phyloP scores from a whole-genome alignment of 2,113 vertebrate species.

The Monarcha castaneiventris region DNA sequence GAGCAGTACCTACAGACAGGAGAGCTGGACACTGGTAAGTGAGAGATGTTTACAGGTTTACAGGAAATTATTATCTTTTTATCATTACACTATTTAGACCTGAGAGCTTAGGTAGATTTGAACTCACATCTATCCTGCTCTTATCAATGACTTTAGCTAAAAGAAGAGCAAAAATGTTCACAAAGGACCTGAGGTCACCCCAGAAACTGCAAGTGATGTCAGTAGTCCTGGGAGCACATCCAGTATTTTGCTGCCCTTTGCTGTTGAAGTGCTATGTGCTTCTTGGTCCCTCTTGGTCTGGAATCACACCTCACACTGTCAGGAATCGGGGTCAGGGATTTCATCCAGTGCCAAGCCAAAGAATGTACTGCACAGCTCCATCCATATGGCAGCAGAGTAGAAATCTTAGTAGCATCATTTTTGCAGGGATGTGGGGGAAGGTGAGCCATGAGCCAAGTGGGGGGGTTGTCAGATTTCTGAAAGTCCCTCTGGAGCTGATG shows the following conservation, averaged over 20 bases:
- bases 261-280: neutral
- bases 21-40: neutral
- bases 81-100: neutral
- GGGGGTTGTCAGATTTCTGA: neutral
- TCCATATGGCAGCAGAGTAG: neutral
- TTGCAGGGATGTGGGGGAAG: neutral
- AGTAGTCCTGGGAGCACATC: neutral
- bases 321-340: neutral
- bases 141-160: neutral
- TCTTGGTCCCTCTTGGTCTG: neutral
- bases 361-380: neutral
- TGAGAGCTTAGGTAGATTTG: neutral
- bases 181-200: fast-evolving
- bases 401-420: neutral
- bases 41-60: neutral
- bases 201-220: neutral
- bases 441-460: neutral
- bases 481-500: neutral
- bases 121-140: neutral
- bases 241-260: neutral
- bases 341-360: neutral
- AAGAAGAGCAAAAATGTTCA: neutral
- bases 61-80: neutral
- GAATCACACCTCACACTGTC: neutral
- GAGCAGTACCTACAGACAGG: neutral